phyloP scores from a whole-genome alignment of 2,113 vertebrate species.

The Arothron firmamentum region DNA sequence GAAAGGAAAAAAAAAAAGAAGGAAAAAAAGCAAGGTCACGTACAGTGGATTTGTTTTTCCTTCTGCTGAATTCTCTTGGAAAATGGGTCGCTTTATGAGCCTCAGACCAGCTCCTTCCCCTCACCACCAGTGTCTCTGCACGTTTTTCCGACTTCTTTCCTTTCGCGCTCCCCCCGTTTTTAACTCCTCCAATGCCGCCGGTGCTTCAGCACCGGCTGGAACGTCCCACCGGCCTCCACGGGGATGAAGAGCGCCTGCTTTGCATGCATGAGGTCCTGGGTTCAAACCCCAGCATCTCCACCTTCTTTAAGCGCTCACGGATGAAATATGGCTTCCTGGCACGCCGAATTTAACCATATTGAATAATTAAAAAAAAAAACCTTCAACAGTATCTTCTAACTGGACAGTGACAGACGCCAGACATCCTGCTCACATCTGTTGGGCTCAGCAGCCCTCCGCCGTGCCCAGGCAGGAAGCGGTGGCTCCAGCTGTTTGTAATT shows the following conservation, averaged over 20 bases:
- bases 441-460: slow-evolving; percentile 47
- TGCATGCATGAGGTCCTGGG: too few relatives aligned
- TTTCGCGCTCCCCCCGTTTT: slow-evolving; percentile 6
- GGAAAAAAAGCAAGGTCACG: too few relatives aligned
- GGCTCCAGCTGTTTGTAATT: slow-evolving; percentile 69
- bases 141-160: slow-evolving; percentile 64
- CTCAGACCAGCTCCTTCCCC: slow-evolving; percentile 59
- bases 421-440: slow-evolving; percentile 40
- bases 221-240: too few relatives aligned
- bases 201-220: neutral
- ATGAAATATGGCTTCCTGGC: too few relatives aligned
- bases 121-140: slow-evolving; percentile 71
- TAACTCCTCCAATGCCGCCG: slow-evolving; percentile 36
- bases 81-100: slow-evolving; percentile 41
- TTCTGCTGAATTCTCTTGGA: too few relatives aligned
- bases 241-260: too few relatives aligned
- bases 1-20: too few relatives aligned
- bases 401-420: slow-evolving; percentile 7
- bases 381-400: neutral
- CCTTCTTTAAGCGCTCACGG: too few relatives aligned
- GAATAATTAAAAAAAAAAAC: too few relatives aligned
- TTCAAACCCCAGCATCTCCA: too few relatives aligned
- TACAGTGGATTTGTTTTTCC: too few relatives aligned
- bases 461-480: slow-evolving; percentile 69
- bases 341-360: too few relatives aligned